Evolutionary conservation across 2,113 vertebrate species (phyloP).

Genomic region (Excalfactoria chinensis): DNA sequence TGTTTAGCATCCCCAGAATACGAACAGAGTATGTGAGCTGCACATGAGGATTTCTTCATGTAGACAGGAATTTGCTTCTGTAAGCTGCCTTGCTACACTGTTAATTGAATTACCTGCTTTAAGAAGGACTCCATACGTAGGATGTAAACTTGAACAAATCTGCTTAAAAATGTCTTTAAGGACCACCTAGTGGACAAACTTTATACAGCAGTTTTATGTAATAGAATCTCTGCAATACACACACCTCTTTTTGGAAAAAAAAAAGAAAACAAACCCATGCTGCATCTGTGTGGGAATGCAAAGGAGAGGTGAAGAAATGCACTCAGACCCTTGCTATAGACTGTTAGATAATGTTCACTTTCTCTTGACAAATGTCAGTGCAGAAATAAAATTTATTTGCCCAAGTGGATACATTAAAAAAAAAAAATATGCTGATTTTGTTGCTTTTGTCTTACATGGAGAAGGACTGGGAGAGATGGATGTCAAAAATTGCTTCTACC

Average conservation of each 20-base stretch:
- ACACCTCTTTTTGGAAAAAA: neutral
- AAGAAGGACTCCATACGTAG: neutral
- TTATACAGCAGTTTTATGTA: neutral
- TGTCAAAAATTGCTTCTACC: neutral
- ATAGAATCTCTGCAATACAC: neutral
- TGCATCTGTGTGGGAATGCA: accelerated
- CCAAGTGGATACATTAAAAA: neutral
- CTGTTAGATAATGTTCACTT: neutral
- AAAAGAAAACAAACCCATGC: neutral
- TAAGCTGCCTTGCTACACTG: neutral
- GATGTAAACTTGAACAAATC: neutral
- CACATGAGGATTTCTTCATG: neutral
- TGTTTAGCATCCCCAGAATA: neutral
- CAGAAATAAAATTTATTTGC: neutral
- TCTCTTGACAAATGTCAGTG: neutral
- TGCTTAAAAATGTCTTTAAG: neutral
- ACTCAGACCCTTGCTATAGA: neutral
- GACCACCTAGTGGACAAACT: constrained; percentile 40
- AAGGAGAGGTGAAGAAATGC: neutral
- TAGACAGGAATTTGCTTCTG: neutral
- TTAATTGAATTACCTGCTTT: neutral
- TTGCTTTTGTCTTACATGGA: neutral
- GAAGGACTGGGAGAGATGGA: neutral
- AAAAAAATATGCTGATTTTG: neutral
- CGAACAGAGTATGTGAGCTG: neutral